phyloP scores from a whole-genome alignment of 1,140 invertebrate species.

The Drosophila kikkawai region DNA sequence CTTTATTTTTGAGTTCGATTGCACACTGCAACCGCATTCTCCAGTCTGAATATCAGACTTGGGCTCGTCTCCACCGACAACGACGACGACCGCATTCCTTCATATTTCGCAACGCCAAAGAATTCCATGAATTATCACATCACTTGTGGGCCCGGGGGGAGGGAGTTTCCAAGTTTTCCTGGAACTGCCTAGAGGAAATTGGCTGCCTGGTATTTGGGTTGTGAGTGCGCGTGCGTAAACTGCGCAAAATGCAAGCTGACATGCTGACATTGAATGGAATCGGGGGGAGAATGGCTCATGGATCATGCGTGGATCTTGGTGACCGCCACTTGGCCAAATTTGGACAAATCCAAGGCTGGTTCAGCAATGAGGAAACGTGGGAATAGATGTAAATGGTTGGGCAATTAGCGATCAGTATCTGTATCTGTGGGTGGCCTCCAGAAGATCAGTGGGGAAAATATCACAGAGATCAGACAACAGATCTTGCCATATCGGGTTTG shows the following conservation, averaged over 20 bases:
- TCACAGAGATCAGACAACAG: background rate
- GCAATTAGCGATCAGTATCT: conserved; percentile 8
- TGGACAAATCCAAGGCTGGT: conserved; percentile 12
- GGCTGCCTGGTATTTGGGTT: conserved; percentile 63
- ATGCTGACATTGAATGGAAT: conserved; percentile 41
- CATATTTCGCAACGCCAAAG: conserved; percentile 74
- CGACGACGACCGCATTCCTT: conserved; percentile 63
- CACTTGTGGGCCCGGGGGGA: background rate
- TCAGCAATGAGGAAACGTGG: conserved; percentile 15
- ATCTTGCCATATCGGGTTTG: background rate
- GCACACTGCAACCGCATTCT: conserved; percentile 35
- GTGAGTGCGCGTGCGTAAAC: conserved; percentile 67
- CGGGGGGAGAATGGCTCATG: background rate
- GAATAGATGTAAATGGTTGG: conserved; percentile 9
- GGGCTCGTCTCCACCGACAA: conserved; percentile 54
- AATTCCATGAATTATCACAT: conserved; percentile 64
- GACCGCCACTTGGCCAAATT: conserved; percentile 16
- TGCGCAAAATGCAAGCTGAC: conserved; percentile 42
- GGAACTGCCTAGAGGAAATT: conserved; percentile 51
- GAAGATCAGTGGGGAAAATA: background rate
- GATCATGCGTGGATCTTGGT: background rate
- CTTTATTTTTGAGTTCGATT: conserved; percentile 56
- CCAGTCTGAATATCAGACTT: conserved; percentile 35
- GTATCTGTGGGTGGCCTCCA: conserved; percentile 10
- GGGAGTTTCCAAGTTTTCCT: conserved; percentile 26